Percentiles rank a stretch among this genome's conserved stretches.
phyloP scores from a whole-genome alignment of 2,113 vertebrate genomes.

The Nansenia antarctica region DNA sequence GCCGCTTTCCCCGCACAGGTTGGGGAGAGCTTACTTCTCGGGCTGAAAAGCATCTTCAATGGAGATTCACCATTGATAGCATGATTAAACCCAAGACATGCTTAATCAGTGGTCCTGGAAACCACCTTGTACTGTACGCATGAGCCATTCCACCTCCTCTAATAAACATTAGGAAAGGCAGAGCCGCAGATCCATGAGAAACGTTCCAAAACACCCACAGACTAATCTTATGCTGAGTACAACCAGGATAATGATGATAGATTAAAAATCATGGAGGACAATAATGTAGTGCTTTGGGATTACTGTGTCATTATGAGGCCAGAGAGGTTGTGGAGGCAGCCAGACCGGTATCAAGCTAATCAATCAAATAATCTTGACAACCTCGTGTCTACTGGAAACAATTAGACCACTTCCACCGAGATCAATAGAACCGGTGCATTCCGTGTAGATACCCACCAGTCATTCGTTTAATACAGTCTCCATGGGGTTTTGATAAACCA shows the following conservation, averaged over 20 bases:
- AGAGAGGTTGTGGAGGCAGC: slow-evolving; percentile 66
- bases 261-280: slow-evolving; percentile 62
- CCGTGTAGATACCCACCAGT: slow-evolving; percentile 77
- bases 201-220: slow-evolving; percentile 33
- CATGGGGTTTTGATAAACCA: slow-evolving; percentile 63
- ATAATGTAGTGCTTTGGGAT: slow-evolving; percentile 71
- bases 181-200: not conserved
- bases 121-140: not conserved
- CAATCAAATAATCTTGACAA: slow-evolving; percentile 81
- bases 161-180: slow-evolving; percentile 52
- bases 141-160: not conserved
- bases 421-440: slow-evolving; percentile 79
- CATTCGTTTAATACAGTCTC: slow-evolving; percentile 76
- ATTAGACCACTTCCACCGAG: slow-evolving; percentile 76
- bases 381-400: slow-evolving; percentile 76
- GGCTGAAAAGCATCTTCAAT: too few species aligned
- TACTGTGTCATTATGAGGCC: slow-evolving; percentile 72
- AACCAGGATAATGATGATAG: slow-evolving; percentile 76
- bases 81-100: too few species aligned
- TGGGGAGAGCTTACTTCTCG: too few species aligned
- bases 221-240: slow-evolving; percentile 72
- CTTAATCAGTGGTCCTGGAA: too few species aligned
- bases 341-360: slow-evolving; percentile 76
- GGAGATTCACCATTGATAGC: too few species aligned
- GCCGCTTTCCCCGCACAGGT: not conserved